Evolutionary conservation across 2,797 vertebrate genomes (phyloP), one percentile per base, ranked within the genome.

Genomic region (Leucoraja ocellata): DNA sequence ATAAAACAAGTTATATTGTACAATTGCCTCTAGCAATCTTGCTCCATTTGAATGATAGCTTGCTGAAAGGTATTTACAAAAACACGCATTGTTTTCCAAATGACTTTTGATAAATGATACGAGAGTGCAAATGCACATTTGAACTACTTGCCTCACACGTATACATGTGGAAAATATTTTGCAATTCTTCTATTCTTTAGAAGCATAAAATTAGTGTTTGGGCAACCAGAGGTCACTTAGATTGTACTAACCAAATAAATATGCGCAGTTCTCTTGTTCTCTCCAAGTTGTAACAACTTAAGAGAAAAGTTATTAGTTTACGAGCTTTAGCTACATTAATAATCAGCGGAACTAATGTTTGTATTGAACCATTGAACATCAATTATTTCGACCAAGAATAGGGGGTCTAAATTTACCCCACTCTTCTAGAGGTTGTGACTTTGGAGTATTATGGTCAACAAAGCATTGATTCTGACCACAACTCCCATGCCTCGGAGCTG

Each of bases 91-190:
- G 90, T 92, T 92, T 54, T 92, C 71, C 90, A 92, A 92, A 92
- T 46, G 39, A 7, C 73, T 68, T 91, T 92, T 92, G 90, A 92
- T 76, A 92, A 92, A 92, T 76, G 90, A 76, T 92, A 92, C 71
- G n/a, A 36, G 36, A 91, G 36, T 74, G 25, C 54, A 14, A 25
- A 54, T 1, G 65, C 36, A 91, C 68, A 46, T 84, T 74, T 91
- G 90, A 91, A 91, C 65, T 46, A 39, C 14, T 92, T 92, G 46
- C 90, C 39, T 92, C 73, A 74, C 36, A 92, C 74, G 90, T n/a
- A 39, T 76, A 76, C 90, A 76, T 92, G 73, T 92, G 90, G 90
- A 92, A 92, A 92, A 76, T 92, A 92, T 92, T 92, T 92, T 92
- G 68, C 39, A 36, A 92, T 92, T 68, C 71, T 74, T 74, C 10